Percentiles rank a stretch among this genome's conserved stretches.
These are phyloP conservation scores for Mus spretus DNA, from an alignment of 2,797 vertebrate genomes.

Conservation along the genomic window DNA sequence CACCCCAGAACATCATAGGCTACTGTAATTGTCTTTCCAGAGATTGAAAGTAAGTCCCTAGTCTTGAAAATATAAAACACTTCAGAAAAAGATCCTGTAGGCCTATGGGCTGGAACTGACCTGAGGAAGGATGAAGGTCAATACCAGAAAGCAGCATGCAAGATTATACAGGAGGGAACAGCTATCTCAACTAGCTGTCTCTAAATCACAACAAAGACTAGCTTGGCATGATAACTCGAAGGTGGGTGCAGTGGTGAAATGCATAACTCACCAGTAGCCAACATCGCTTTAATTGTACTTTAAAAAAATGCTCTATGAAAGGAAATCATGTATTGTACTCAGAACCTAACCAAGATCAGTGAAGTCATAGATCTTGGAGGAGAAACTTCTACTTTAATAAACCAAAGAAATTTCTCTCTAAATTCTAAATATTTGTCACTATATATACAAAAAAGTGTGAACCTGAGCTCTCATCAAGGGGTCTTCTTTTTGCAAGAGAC, in stretches of 20 bases:
- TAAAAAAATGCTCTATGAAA: background rate
- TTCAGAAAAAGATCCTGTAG: background rate
- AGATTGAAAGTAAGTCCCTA: background rate
- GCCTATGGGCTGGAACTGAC: background rate
- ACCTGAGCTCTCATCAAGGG: background rate
- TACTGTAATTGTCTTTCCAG: background rate
- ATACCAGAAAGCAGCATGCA: background rate
- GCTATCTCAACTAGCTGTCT: background rate
- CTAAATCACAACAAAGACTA: background rate
- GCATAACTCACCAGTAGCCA: background rate
- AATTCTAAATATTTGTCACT: background rate
- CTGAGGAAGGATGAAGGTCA: no score
- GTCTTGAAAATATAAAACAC: background rate
- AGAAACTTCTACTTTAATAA: background rate
- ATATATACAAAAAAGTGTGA: background rate
- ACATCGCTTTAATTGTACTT: background rate
- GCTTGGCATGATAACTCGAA: background rate
- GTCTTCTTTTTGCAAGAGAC: background rate
- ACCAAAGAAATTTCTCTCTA: background rate
- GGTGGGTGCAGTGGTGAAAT: no score
- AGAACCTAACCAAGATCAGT: background rate
- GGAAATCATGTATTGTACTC: background rate
- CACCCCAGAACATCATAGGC: no score
- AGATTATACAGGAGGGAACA: background rate
- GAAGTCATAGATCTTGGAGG: background rate